Base-by-base conservation (phyloP, 1,140 invertebrate genomes). In the Steinernema khuongi region DNA sequence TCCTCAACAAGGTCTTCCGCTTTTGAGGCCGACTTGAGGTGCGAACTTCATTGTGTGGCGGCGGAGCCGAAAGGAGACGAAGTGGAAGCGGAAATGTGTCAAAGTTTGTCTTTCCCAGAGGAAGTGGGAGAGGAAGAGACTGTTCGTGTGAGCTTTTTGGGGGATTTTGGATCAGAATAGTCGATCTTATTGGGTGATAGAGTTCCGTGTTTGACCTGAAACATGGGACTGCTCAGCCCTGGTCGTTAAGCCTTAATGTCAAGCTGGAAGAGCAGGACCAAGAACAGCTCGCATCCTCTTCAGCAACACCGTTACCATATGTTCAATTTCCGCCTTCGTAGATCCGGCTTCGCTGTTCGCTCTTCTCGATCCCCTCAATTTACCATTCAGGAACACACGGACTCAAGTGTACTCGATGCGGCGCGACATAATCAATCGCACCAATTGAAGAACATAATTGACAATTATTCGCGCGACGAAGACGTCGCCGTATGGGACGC, bases 381-480 rank as follows among this genome's bases (percentile, higher is more conserved):
- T n/a, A n/a, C 50, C 50, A 60, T 60, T 60, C 50, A 60, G 50
- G 7, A 60, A 22, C 50, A 60, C 50, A 60, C 50, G 22, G 7
- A 7, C 50, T 60, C 50, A 60, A 60, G 50, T 60, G 50, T 60
- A 60, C 50, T 60, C 22, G 50, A 60, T 60, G 26, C 50, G 50
- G 50, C 11, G 50, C 50, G 50, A 60, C 50, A 60, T 60, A 60
- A 60, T 60, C 50, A 60, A 60, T 60, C 50, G 50, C 50, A 60
- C 50, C 50, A 60, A 60, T 60, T 60, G 50, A 60, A 60, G 50
- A 17, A 60, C 50, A 60, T 60, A 60, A 60, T 60, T 60, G 50
- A 60, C 50, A 60, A 60, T 60, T 60, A 60, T 60, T 60, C 50
- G 50, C 50, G 50, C 50, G 50, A 41, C 36, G 36, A 41, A 7